Base-by-base conservation (phyloP, 2,888 invertebrate species). In the Smittia sp. region DNA sequence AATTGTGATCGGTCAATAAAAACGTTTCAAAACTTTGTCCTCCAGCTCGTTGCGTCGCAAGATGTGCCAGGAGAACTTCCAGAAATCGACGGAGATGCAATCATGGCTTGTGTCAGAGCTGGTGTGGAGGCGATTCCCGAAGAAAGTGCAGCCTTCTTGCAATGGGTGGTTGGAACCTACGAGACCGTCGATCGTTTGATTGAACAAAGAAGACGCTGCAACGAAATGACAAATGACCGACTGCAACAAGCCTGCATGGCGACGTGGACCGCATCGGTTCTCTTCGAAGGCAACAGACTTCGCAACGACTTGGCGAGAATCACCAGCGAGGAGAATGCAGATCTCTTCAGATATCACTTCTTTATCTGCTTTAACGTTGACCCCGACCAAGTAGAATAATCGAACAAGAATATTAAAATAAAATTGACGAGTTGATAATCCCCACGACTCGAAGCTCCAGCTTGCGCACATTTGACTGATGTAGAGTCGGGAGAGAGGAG, bases 211-310 rank as follows among this genome's bases (percentile, higher is more conserved):
- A 67, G 67, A 41, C 20, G 67, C 22, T 67, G 67, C 9, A 7
- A 22, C 6, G 67, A 67, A 67, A 67, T 67, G 41, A 41, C 46
- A 22, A 46, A 46, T n/a, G 67, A 67, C n/a, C 18, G 67, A 41
- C 22, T 67, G 1, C 41, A 39, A 4, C 39, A 67, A 41, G 67
- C 46, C 1, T 67, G 67, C n/a, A 41, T 67, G 41, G 6, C 41
- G 1, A 39, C 67, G 24, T 67, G 67, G 67, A 67, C 41, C 20
- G 41, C 41, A n/a, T 22, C 22, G 46, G 67, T n/a, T n/a, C 18
- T 67, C 11, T 1, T 22, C 13, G 67, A 67, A 41, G 41, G 22
- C 24, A 15, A 15, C 6, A 52, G 52, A n/a, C 18, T 46, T 15
- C 38, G 66, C 15, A 67, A 46, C 11, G 67, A 67, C 3, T 41